Conservation (phyloP, 2,113 vertebrate genomes). For the Leuciscus idus region DNA sequence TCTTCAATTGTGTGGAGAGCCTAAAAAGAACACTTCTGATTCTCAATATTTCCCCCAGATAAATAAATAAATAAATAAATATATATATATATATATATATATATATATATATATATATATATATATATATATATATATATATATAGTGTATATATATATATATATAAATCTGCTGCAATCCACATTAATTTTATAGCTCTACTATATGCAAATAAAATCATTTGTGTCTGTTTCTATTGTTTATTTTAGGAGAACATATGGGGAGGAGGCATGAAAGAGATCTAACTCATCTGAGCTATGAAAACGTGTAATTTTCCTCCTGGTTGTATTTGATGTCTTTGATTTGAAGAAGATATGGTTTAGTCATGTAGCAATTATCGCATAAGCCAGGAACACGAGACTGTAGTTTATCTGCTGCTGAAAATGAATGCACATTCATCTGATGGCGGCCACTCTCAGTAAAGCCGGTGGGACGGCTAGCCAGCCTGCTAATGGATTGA, state of each 20-base stretch:
- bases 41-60: neutral
- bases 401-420: neutral
- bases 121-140: too few relatives aligned
- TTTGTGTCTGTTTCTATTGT: neutral
- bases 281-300: neutral
- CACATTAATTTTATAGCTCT: neutral
- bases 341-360: neutral
- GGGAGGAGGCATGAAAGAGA: neutral
- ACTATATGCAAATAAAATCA: neutral
- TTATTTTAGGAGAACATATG: neutral
- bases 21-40: neutral
- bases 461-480: conserved; percentile 49
- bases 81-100: neutral
- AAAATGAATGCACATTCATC: conserved; percentile 71
- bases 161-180: neutral
- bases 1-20: neutral
- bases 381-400: neutral
- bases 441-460: conserved; percentile 68
- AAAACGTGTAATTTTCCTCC: neutral
- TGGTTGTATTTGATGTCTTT: neutral
- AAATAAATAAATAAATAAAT: too few relatives aligned
- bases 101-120: too few relatives aligned
- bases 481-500: conserved; percentile 72
- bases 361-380: conserved; percentile 14
- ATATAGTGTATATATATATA: neutral